A percentile compares a stretch with the other conserved stretches of the same genome.
These are phyloP conservation scores for Chalcis sispes DNA, from an alignment of 2,888 invertebrate species.

Conservation along the genomic window DNA sequence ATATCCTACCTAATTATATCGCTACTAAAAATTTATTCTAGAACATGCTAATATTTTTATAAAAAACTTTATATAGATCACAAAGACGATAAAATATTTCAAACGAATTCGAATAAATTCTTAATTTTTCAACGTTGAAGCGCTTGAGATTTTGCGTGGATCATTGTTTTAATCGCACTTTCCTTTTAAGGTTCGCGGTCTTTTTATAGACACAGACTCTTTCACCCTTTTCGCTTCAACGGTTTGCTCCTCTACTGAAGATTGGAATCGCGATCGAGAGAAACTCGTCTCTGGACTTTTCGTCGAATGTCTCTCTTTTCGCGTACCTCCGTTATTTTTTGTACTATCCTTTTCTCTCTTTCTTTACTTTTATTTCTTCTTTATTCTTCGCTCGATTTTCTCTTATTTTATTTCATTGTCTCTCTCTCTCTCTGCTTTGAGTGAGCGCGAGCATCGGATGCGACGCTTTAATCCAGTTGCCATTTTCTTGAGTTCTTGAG, in stretches of 20 bases:
- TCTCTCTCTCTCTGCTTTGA: background rate
- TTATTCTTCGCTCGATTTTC: background rate
- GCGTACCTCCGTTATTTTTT: constrained; percentile 17
- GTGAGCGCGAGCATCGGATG: background rate
- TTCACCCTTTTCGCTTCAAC: constrained; percentile 15
- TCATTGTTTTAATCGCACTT: no score
- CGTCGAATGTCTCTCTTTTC: constrained; percentile 18
- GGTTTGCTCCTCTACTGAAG: constrained; percentile 10
- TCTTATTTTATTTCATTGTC: no score
- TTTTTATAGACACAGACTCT: background rate
- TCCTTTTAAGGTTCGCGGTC: no score
- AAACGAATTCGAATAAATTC: no score
- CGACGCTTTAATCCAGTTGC: constrained; percentile 37
- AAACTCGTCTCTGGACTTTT: constrained; percentile 1
- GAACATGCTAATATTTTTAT: no score
- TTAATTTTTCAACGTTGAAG: no score
- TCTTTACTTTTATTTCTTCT: constrained; percentile 5
- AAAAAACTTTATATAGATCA: no score
- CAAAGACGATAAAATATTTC: no score
- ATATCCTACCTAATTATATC: no score
- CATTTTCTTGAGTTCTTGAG: constrained; percentile 34
- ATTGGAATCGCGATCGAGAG: constrained; percentile 17
- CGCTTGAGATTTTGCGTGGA: no score
- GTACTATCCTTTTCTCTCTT: background rate
- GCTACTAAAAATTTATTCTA: no score